Percentiles rank a stretch among this genome's conserved stretches.
These are phyloP conservation scores for Sycophila texana DNA, from an alignment of 2,888 invertebrate species.

Conservation along the genomic window DNA sequence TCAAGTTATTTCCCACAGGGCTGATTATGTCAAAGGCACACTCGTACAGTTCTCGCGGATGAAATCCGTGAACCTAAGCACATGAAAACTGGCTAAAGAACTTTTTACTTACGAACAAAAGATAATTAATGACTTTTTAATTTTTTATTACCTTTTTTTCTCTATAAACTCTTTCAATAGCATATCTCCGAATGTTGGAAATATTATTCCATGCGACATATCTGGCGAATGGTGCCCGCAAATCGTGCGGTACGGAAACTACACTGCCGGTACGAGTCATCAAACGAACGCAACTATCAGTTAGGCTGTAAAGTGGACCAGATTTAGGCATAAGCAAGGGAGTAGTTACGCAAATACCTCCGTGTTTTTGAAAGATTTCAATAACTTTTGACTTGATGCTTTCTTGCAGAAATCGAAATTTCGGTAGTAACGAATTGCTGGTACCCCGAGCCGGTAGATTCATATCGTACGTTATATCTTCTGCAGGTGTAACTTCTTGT, in stretches of 20 bases:
- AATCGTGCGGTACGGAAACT: slow-evolving; percentile 90
- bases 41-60: slow-evolving; percentile 92
- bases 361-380: slow-evolving; percentile 84
- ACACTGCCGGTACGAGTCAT: slow-evolving; percentile 93
- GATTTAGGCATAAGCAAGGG: slow-evolving; percentile 89
- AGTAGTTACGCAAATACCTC: slow-evolving; percentile 87
- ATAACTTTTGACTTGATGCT: slow-evolving; percentile 75
- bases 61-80: slow-evolving; percentile 80
- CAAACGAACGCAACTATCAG: slow-evolving; percentile 83
- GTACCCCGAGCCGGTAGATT: slow-evolving; percentile 75
- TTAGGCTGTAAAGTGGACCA: slow-evolving; percentile 77
- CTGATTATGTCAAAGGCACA: slow-evolving; percentile 96
- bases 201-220: slow-evolving; percentile 89
- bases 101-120: neutral
- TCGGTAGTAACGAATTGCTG: slow-evolving; percentile 61
- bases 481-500: slow-evolving; percentile 80
- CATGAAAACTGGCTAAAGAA: neutral
- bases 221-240: slow-evolving; percentile 87
- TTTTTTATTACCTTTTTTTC: slow-evolving; percentile 82
- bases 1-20: slow-evolving; percentile 82
- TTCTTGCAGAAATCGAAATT: slow-evolving; percentile 63
- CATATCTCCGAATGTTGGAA: slow-evolving; percentile 87
- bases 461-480: slow-evolving; percentile 90
- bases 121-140: neutral
- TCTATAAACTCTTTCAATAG: slow-evolving; percentile 90